Conservation (phyloP, 1,140 invertebrate species). For the Periplaneta americana region DNA sequence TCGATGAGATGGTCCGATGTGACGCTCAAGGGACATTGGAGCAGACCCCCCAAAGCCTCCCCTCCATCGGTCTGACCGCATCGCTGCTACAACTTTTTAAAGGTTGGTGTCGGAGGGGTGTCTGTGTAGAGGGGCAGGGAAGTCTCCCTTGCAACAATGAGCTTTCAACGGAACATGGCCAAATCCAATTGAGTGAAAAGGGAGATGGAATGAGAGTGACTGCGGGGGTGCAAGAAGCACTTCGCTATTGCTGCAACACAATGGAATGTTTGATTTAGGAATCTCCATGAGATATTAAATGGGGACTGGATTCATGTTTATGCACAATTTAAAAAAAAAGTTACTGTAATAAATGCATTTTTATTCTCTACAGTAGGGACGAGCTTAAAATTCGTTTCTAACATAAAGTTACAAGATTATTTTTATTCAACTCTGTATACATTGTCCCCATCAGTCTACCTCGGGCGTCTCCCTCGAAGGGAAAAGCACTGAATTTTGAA, state of each 20-base stretch:
- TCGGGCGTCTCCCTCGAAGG: too few species aligned
- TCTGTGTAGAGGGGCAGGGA: background rate
- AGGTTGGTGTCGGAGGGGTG: background rate
- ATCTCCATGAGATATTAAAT: background rate
- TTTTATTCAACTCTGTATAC: too few species aligned
- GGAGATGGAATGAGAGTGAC: background rate
- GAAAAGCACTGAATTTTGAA: too few species aligned
- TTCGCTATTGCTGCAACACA: background rate
- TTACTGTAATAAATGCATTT: too few species aligned
- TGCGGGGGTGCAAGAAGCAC: background rate
- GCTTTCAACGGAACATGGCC: background rate
- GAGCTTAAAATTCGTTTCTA: too few species aligned
- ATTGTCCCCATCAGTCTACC: too few species aligned
- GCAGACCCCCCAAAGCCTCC: background rate
- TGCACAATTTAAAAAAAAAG: background rate
- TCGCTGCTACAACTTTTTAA: background rate
- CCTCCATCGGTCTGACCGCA: background rate
- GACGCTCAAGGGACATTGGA: background rate
- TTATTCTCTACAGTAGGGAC: too few species aligned
- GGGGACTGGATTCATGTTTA: background rate
- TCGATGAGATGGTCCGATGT: background rate
- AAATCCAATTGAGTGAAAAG: background rate
- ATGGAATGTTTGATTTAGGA: background rate
- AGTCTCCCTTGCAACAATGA: background rate
- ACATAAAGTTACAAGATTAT: too few species aligned